Base-by-base conservation (phyloP, 2,113 vertebrate genomes). In the Urocitellus parryii region DNA sequence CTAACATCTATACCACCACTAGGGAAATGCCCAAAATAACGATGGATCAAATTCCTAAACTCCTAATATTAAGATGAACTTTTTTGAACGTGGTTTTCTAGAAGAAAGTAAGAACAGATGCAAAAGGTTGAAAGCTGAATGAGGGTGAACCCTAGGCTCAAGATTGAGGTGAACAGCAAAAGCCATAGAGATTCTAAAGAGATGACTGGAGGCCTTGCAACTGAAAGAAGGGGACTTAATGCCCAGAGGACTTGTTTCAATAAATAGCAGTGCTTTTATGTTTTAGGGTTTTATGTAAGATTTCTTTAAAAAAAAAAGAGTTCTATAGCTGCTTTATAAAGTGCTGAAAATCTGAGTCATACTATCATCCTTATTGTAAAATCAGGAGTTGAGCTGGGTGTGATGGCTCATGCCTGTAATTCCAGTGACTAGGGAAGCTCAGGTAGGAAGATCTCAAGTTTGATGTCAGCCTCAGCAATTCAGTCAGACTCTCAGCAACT, bases 261-360 rank as follows among this genome's bases (percentile, higher is more conserved):
- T 12, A 76, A 3, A 88, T 32, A 76, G 67, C 12, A 88, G 34
- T 61, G 13, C 45, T 74, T 91, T 93, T 67, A 9, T 65, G 34
- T 25, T 72, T 37, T 67, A 39, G 45, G 34, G 42, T 45, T 78
- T 53, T 45, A 58, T 51, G 56, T 73, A 83, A 87, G 51, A 65
- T 51, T 74, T 74, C 25, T 34, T 76, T 0, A 1, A 22, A 84
- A 78, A 53, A 24, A 78, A 81, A 24, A 24, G 61, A 12, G 17
- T 42, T 88, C 65, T 51, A 32, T 2, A 95, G 34, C 4, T 79
- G 29, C 45, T 90, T 90, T 51, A 48, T 91, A 93, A 95, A 85
- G 81, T 72, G 68, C n/a, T 63, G n/a, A 68, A 94, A 85, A 91
- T 72, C n/a, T n/a, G 3, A 74, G 17, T 91, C 70, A 80, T 76